Evolutionary conservation across 1,140 invertebrate genomes (phyloP), one percentile per base, ranked within the genome.

Genomic region (Trachelipus rathkii): DNA sequence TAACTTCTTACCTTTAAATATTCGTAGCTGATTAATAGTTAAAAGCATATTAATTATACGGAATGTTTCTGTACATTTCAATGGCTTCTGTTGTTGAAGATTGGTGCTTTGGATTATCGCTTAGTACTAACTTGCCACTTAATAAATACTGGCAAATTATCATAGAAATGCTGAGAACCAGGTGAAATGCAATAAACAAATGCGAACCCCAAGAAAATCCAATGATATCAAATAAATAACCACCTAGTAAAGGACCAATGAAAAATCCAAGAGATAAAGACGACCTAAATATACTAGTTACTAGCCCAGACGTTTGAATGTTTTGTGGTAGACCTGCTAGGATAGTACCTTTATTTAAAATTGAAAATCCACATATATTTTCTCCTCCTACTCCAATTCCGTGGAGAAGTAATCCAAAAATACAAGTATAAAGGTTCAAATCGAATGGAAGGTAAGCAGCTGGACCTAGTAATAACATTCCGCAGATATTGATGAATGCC

Each of bases 231-330:
- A 90, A 89, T 0, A 95, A 86, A 53, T 92, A 87, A 9, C 92
- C 92, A 45, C 90, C 91, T 0, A 93, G 85, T 0, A 91, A 92
- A 1, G 92, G 92, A 0, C 92, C 92, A 43, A 94, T 90, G 84
- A 93, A 94, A 24, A 92, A 92, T n/a, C 93, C 93, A 0, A 94
- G 85, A 2, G 93, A 93, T 83, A 94, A 94, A 0, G 91, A 90
- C 10, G 92, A 93, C 0, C 92, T 93, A 92, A 92, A 94, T 60
- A 95, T 86, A 0, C 92, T 92, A 4, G 93, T 94, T 68, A 95
- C 90, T 43, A 95, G 84, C 0, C 92, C 92, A 79, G 93, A 94
- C 0, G 93, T 95, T 83, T 92, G 90, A 46, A 94, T 86, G 75
- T 90, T 92, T 83, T 94, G 92, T 0, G 92, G 90, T 80, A 93